Evolutionary conservation across 2,113 vertebrate genomes (phyloP).

Genomic region (Campylorhamphus procurvoides): DNA sequence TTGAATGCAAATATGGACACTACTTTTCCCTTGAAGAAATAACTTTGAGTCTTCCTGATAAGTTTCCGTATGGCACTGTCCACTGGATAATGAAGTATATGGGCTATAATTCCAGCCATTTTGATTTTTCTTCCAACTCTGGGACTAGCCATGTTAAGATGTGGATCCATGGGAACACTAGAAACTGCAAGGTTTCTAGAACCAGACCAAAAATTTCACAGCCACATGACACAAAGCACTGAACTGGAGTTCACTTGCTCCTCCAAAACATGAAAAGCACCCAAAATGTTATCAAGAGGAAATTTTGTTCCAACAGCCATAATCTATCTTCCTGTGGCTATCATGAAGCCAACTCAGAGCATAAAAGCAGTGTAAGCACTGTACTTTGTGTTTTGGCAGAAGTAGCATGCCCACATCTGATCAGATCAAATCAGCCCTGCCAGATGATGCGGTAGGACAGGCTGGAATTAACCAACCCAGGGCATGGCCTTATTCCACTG

Average conservation of each 20-base stretch:
- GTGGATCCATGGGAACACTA: not conserved
- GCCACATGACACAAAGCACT: not conserved
- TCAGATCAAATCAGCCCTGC: slow-evolving; percentile 63
- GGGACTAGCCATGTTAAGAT: not conserved
- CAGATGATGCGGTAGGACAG: slow-evolving; percentile 47
- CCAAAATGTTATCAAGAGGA: slow-evolving; percentile 18
- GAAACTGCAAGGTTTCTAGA: not conserved
- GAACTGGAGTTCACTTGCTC: not conserved
- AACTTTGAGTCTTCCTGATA: not conserved
- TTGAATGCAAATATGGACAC: not conserved
- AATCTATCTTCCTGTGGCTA: slow-evolving; percentile 29
- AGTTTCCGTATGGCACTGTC: not conserved
- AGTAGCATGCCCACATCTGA: slow-evolving; percentile 49
- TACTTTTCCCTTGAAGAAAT: not conserved
- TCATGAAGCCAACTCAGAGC: slow-evolving; percentile 33
- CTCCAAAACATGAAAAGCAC: slow-evolving; percentile 20
- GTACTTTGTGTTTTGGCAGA: slow-evolving; percentile 61
- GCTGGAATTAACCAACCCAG: slow-evolving; percentile 35
- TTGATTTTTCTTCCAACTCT: not conserved
- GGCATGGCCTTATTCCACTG: not conserved
- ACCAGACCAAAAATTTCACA: not conserved
- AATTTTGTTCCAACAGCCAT: slow-evolving; percentile 27
- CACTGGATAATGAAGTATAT: not conserved
- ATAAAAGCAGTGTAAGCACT: slow-evolving; percentile 58
- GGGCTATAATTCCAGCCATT: not conserved